These are phyloP conservation scores for Bilobella aurantiaca DNA, from an alignment of 1,140 invertebrate species.

Conservation along the genomic window DNA sequence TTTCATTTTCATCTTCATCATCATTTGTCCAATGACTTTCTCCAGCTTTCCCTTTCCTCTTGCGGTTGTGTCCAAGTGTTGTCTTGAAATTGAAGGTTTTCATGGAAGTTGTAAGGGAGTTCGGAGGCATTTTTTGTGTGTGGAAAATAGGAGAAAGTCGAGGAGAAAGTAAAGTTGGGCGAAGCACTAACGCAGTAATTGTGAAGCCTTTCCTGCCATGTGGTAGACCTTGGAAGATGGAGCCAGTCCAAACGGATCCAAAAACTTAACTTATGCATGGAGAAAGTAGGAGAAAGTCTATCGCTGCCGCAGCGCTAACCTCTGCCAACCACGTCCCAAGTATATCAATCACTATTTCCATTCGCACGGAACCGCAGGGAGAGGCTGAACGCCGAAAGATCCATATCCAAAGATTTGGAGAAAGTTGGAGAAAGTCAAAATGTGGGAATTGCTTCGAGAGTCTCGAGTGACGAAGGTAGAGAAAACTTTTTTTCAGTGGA, in stretches of 20 bases:
- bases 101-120: background rate
- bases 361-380: background rate
- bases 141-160: background rate
- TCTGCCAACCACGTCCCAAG: background rate
- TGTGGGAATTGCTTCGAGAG: too few relatives aligned
- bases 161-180: background rate
- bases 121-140: too few relatives aligned
- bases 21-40: background rate
- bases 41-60: background rate
- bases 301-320: background rate
- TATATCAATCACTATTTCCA: background rate
- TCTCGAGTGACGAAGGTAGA: too few relatives aligned
- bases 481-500: too few relatives aligned
- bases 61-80: background rate
- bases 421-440: too few relatives aligned
- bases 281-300: background rate
- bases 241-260: background rate
- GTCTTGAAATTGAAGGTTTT: background rate
- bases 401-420: too few relatives aligned
- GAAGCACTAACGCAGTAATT: background rate
- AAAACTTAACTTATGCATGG: background rate
- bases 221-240: background rate
- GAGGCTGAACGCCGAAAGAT: background rate
- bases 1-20: slow-evolving; percentile 5
- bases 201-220: background rate